Conservation (phyloP, 2,888 invertebrate species). For the Platycheirus rosarum region DNA sequence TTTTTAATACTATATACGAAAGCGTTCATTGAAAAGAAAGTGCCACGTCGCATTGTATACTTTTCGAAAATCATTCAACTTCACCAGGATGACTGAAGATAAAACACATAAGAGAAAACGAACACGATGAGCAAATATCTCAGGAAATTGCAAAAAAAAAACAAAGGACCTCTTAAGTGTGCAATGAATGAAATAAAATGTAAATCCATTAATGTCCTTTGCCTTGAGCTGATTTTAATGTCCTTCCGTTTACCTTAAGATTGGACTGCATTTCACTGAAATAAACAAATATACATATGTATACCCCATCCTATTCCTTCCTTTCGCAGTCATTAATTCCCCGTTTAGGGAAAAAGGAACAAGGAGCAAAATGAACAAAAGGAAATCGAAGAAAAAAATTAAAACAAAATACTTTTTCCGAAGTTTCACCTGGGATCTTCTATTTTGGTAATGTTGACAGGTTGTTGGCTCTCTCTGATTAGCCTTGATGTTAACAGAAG, state of each 20-base stretch:
- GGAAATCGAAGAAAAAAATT: background rate
- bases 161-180: constrained; percentile 64
- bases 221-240: constrained; percentile 74
- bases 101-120: background rate
- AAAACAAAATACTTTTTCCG: constrained; percentile 31
- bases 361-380: constrained; percentile 21
- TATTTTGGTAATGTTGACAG: constrained; percentile 34
- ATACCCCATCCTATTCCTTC: background rate
- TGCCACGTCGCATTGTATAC: too few species aligned
- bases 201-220: constrained; percentile 74
- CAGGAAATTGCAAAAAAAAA: background rate
- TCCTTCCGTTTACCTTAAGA: constrained; percentile 73
- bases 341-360: constrained; percentile 13
- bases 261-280: constrained; percentile 71
- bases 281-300: constrained; percentile 27
- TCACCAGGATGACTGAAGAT: too few species aligned
- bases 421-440: constrained; percentile 65
- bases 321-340: constrained; percentile 35
- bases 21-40: too few species aligned
- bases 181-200: constrained; percentile 74
- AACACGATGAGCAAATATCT: background rate
- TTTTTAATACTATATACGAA: too few species aligned
- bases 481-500: constrained; percentile 48
- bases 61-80: too few species aligned
- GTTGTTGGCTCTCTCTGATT: constrained; percentile 61